Conservation (phyloP, 2,888 invertebrate genomes). For the Hesperia comma region DNA sequence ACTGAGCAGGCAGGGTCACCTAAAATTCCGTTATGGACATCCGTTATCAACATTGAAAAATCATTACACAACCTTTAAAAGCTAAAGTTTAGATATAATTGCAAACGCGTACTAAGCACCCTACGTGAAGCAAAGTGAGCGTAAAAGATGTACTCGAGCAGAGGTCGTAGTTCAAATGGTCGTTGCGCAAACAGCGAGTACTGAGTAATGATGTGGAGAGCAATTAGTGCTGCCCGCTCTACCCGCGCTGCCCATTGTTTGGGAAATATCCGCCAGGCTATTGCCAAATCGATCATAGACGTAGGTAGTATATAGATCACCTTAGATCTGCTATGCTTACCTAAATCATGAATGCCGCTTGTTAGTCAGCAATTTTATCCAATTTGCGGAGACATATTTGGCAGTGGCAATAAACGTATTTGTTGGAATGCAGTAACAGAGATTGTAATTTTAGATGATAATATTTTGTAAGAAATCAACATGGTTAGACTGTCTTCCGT, state of each 20-base stretch:
- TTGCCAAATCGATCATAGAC: constrained; percentile 12
- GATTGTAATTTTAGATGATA: too few species aligned
- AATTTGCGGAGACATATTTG: too few species aligned
- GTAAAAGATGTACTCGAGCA: constrained; percentile 13
- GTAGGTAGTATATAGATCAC: background rate
- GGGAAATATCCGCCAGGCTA: background rate
- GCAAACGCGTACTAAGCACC: background rate
- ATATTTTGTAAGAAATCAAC: too few species aligned
- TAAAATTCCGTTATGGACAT: too few species aligned
- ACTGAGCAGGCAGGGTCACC: too few species aligned
- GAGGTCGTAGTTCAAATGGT: constrained; percentile 30
- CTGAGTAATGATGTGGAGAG: constrained; percentile 33
- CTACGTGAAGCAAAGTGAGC: constrained; percentile 19
- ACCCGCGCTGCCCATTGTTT: constrained; percentile 21
- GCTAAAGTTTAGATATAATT: too few species aligned
- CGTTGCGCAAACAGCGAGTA: constrained; percentile 31
- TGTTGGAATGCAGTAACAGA: too few species aligned
- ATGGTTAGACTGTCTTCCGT: too few species aligned
- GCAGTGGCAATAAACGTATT: too few species aligned
- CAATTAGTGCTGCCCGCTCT: constrained; percentile 16
- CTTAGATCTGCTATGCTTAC: too few species aligned
- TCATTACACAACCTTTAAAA: background rate
- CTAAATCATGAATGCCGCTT: too few species aligned
- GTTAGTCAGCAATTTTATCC: too few species aligned
- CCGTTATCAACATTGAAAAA: background rate